Base-by-base conservation (phyloP, 2,113 vertebrate species). In the Eira barbara region DNA sequence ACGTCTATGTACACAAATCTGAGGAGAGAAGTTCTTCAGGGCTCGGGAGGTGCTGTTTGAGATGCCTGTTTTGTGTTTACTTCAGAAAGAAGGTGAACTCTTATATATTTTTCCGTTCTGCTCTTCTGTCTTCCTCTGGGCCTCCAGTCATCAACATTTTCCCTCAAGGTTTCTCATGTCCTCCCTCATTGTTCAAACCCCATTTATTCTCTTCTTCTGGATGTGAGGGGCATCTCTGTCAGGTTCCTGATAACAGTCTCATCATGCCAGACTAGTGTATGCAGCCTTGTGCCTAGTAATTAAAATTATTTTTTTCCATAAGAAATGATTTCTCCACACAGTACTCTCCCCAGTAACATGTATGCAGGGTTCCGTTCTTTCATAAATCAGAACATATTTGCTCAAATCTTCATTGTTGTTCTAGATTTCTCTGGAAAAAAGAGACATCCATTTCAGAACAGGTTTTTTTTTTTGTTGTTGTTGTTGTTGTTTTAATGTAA, bases 381-480 rank as follows among this genome's bases (percentile, higher is more conserved):
- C 4, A 25, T 9, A 55, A 47, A 39, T n/a, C 47, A 29, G 14
- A 61, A 5, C 39, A 13, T 31, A 42, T 49, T 80, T 78, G 29
- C 42, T 15, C 15, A 57, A 52, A 1, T 36, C 1, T 6, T 42
- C 15, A 3, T 2, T 4, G 13, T 36, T 15, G 2, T 14, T 45
- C 4, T 36, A 27, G 34, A 81, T 65, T 61, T 13, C 2, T 52
- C 52, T 45, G 23, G 29, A 11, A 63, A 45, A 45, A 87, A 80
- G 20, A 78, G 7, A 73, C 69, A 2, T 86, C 23, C 2, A 39
- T 63, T 23, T 47, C 27, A 42, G 25, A 42, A 36, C 3, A 4
- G 14, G 15, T 13, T 49, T 49, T 3, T 49, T 13, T 49, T 3
- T 6, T 57, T 57, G 5, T 57, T 57, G 4, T 47, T 47, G 2